Percentiles rank a stretch among this genome's conserved stretches.
Conservation (phyloP, 1,140 invertebrate species). For the Eueides isabella region DNA sequence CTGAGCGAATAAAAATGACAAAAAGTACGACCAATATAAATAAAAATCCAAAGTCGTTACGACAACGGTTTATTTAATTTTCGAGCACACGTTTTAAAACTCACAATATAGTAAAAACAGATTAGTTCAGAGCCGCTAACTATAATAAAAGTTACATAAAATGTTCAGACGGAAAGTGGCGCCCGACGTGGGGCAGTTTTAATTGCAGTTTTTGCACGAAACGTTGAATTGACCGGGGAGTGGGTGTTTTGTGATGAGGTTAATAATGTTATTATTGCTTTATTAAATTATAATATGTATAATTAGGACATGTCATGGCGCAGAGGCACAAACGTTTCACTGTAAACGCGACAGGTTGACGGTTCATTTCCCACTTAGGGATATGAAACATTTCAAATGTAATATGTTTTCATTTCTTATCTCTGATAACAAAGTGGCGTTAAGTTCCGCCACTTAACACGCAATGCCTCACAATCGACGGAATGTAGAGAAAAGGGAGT, state of each 20-base stretch:
- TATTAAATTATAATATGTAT: neutral
- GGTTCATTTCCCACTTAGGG: no score
- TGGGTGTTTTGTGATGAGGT: neutral
- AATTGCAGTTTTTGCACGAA: slow-evolving; percentile 43
- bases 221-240: slow-evolving; percentile 25
- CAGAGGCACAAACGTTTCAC: neutral
- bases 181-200: slow-evolving; percentile 39
- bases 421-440: no score
- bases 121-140: slow-evolving; percentile 32
- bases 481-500: no score
- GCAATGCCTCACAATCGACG: no score
- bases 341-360: no score
- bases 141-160: slow-evolving; percentile 26
- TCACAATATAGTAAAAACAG: slow-evolving; percentile 30
- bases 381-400: no score
- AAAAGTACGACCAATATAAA: neutral
- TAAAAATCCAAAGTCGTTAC: neutral
- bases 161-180: slow-evolving; percentile 29
- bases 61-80: slow-evolving; percentile 18
- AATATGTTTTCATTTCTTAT: no score
- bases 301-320: no score
- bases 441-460: no score
- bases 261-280: neutral
- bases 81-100: slow-evolving; percentile 18
- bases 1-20: neutral